Conservation (phyloP, 2,888 invertebrate species). For the Hylaea fasciaria region DNA sequence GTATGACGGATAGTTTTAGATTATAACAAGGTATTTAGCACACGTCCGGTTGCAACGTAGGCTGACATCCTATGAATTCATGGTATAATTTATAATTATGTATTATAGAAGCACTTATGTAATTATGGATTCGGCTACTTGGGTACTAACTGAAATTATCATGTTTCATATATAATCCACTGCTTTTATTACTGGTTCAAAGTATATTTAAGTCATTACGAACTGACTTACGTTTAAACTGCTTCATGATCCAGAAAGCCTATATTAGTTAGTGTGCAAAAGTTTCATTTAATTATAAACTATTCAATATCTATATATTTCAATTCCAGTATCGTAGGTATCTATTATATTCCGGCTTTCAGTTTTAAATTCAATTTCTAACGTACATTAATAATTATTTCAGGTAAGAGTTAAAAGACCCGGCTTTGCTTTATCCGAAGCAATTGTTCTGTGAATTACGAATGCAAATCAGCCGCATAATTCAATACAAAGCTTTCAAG, state of each 20-base stretch:
- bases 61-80: constrained; percentile 30
- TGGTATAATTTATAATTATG: constrained; percentile 8
- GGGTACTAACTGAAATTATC: too few species aligned
- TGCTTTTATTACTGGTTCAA: too few species aligned
- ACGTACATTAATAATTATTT: background rate
- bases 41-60: constrained; percentile 26
- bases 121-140: too few species aligned
- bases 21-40: constrained; percentile 31
- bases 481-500: constrained; percentile 46
- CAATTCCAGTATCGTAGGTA: too few species aligned
- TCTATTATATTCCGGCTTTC: too few species aligned
- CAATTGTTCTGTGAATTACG: constrained; percentile 37
- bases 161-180: background rate
- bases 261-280: too few species aligned
- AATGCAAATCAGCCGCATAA: constrained; percentile 41
- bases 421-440: constrained; percentile 12
- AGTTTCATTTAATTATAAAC: too few species aligned
- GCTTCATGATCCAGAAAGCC: too few species aligned
- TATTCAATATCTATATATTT: too few species aligned
- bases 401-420: background rate
- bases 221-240: background rate
- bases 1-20: constrained; percentile 27
- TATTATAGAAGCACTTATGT: background rate
- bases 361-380: too few species aligned
- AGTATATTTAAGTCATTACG: too few species aligned